A percentile compares a stretch with the other conserved stretches of the same genome.
Conservation (phyloP, 2,113 vertebrate genomes). For the Neodon shergylaensis region DNA sequence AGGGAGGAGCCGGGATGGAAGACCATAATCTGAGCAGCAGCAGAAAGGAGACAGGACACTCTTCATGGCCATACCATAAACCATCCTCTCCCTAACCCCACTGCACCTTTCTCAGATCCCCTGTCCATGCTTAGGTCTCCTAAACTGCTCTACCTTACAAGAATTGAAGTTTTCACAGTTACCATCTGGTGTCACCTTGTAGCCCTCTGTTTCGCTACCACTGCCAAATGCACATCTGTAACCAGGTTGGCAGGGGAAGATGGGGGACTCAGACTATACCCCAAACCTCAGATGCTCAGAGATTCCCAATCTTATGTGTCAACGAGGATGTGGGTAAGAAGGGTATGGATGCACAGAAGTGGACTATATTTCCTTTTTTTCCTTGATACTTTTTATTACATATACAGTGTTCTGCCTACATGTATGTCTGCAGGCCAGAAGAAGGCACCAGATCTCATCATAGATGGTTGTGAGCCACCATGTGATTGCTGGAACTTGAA, state of each 20-base stretch:
- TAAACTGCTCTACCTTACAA: neutral
- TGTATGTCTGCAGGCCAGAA: too few relatives aligned
- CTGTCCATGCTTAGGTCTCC: neutral
- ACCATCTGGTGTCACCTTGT: neutral
- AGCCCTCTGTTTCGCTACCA: neutral
- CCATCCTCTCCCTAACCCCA: neutral
- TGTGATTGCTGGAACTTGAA: too few relatives aligned
- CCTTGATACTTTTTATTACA: neutral
- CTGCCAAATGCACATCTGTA: neutral
- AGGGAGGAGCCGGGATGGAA: neutral
- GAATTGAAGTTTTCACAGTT: neutral
- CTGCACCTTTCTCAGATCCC: neutral
- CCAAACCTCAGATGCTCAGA: neutral
- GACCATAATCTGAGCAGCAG: neutral
- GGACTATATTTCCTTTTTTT: neutral
- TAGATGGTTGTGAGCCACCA: too few relatives aligned
- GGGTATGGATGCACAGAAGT: neutral
- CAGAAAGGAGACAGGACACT: neutral
- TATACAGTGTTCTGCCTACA: too few relatives aligned
- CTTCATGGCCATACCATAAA: neutral
- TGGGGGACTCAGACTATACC: neutral
- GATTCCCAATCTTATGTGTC: neutral
- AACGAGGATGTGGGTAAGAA: neutral
- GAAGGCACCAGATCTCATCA: too few relatives aligned
- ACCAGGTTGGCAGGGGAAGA: neutral